Evolutionary conservation across 2,797 vertebrate genomes (phyloP).

Genomic region (Smutsia temminckii): DNA sequence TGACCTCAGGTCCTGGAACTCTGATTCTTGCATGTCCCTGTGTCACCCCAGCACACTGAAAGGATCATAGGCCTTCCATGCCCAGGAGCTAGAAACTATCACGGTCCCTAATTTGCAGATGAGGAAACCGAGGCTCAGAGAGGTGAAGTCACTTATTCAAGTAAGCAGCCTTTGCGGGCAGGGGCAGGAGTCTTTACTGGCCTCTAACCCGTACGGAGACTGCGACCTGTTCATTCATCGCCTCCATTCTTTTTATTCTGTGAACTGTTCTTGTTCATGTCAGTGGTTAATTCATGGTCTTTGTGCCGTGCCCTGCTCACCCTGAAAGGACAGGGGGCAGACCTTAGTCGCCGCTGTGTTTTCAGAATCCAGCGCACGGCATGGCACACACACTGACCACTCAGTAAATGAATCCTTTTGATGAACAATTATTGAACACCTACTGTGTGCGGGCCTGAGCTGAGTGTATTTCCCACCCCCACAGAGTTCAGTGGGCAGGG

Average conservation of each 20-base stretch:
- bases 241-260: background rate
- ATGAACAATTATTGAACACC: background rate
- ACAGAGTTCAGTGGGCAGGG: background rate
- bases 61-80: background rate
- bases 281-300: background rate
- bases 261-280: background rate
- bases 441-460: background rate
- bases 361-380: background rate
- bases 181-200: background rate
- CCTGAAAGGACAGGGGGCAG: background rate
- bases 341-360: background rate
- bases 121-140: background rate
- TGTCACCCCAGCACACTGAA: background rate
- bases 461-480: fast-evolving
- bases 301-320: background rate
- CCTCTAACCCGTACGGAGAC: background rate
- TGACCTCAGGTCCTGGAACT: background rate
- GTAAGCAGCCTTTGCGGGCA: background rate
- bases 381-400: too few species aligned
- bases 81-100: background rate
- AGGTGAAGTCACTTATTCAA: background rate
- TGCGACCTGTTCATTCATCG: background rate
- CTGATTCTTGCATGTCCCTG: background rate
- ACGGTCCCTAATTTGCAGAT: background rate
- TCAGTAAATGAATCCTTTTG: background rate